Evolutionary conservation across 2,797 vertebrate genomes (phyloP).

Genomic region (Emydoidea blandingii): DNA sequence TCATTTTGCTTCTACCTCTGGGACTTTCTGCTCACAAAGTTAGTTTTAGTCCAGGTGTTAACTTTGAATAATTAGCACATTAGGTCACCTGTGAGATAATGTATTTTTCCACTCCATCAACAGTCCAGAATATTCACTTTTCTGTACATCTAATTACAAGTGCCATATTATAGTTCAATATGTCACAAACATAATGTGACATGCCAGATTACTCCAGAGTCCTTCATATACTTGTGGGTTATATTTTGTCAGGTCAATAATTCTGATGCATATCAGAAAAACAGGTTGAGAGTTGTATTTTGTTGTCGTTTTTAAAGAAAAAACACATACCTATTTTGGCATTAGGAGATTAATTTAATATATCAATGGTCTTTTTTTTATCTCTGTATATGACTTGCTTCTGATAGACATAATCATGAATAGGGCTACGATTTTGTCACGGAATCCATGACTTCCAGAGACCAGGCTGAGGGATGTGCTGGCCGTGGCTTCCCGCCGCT

Average conservation of each 20-base stretch:
- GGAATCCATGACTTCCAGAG: no score
- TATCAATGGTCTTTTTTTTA: not conserved
- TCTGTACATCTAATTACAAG: not conserved
- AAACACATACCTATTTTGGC: not conserved
- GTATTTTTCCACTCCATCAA: accelerated
- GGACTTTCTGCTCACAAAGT: not conserved
- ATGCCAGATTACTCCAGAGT: not conserved
- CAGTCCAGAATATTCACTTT: not conserved
- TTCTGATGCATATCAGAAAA: not conserved
- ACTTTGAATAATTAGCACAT: accelerated
- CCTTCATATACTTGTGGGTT: not conserved
- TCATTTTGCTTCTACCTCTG: not conserved
- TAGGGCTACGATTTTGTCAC: no score
- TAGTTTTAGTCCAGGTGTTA: not conserved
- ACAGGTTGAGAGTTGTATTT: not conserved
- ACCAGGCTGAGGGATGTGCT: no score
- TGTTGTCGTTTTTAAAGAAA: not conserved
- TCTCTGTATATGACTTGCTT: not conserved
- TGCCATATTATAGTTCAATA: not conserved
- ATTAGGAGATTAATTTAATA: not conserved
- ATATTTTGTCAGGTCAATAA: not conserved
- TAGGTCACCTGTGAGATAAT: not conserved
- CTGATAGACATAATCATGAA: not conserved
- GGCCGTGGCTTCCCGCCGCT: no score
- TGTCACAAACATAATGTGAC: not conserved